Conservation (phyloP, 2,113 vertebrate species). For the Dendropsophus ebraccatus region DNA sequence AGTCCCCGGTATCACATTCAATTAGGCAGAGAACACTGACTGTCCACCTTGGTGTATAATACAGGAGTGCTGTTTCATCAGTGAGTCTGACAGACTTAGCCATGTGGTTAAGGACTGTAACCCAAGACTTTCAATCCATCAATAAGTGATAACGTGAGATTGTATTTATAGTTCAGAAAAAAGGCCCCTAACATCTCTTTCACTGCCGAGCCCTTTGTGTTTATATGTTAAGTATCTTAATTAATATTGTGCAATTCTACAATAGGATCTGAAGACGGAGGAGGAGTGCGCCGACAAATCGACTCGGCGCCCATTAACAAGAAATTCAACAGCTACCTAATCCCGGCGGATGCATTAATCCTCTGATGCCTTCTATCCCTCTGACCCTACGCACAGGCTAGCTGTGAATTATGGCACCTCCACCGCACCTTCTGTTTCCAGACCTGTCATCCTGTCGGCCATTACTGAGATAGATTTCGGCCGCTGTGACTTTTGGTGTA, state of each 20-base stretch:
- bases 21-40: constrained; percentile 48
- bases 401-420: constrained; percentile 18
- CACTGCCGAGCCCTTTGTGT: constrained; percentile 50
- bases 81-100: constrained; percentile 53
- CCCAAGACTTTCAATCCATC: constrained; percentile 29
- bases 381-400: no score
- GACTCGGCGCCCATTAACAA: neutral
- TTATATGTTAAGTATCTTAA: constrained; percentile 54
- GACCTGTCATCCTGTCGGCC: neutral
- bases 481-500: neutral
- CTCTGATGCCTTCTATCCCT: neutral
- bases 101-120: constrained; percentile 54
- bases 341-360: neutral
- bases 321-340: neutral
- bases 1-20: constrained; percentile 18
- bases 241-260: constrained; percentile 50
- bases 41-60: constrained; percentile 35
- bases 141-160: constrained; percentile 58
- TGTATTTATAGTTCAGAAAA: constrained; percentile 59
- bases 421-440: neutral
- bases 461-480: neutral
- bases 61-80: constrained; percentile 52
- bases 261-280: neutral
- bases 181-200: constrained; percentile 50
- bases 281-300: neutral